Evolutionary conservation across 1,140 invertebrate genomes (phyloP).

Genomic region (Psix sp.): DNA sequence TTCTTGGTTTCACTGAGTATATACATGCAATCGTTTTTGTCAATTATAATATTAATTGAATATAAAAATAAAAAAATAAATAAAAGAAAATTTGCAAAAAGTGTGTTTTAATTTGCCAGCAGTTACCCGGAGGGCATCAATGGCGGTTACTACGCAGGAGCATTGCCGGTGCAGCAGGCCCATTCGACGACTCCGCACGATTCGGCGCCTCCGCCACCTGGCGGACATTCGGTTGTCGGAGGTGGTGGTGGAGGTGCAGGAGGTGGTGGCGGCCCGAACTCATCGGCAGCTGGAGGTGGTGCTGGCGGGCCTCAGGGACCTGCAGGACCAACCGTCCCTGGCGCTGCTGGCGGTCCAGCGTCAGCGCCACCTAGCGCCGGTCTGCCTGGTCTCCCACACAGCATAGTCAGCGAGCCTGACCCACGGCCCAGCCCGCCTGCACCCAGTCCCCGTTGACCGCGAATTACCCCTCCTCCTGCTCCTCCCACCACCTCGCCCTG

Average conservation of each 20-base stretch:
- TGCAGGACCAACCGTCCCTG: conserved; percentile 66
- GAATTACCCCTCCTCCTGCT: conserved; percentile 51
- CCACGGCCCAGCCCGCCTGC: conserved; percentile 75
- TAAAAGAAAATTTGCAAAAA: conserved; percentile 50
- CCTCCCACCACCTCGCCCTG: conserved; percentile 13
- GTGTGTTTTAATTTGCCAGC: conserved; percentile 72
- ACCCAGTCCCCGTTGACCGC: conserved; percentile 76
- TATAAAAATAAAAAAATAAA: conserved; percentile 1
- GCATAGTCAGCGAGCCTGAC: conserved; percentile 76
- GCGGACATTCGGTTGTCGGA: conserved; percentile 75
- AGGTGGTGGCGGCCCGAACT: conserved; percentile 65
- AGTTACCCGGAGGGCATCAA: conserved; percentile 82
- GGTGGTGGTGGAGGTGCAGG: conserved; percentile 67
- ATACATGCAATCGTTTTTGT: no score
- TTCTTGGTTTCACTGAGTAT: no score
- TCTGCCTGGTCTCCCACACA: conserved; percentile 75
- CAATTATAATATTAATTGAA: no score
- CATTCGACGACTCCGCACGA: conserved; percentile 87
- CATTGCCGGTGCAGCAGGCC: conserved; percentile 84
- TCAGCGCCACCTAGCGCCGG: conserved; percentile 66
- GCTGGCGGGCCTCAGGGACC: conserved; percentile 64
- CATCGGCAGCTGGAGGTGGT: conserved; percentile 64
- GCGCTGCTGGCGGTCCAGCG: conserved; percentile 66
- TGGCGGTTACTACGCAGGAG: conserved; percentile 84
- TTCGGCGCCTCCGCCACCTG: conserved; percentile 79